Base-by-base conservation (phyloP, 2,113 vertebrate species). In the Hyaena hyaena region DNA sequence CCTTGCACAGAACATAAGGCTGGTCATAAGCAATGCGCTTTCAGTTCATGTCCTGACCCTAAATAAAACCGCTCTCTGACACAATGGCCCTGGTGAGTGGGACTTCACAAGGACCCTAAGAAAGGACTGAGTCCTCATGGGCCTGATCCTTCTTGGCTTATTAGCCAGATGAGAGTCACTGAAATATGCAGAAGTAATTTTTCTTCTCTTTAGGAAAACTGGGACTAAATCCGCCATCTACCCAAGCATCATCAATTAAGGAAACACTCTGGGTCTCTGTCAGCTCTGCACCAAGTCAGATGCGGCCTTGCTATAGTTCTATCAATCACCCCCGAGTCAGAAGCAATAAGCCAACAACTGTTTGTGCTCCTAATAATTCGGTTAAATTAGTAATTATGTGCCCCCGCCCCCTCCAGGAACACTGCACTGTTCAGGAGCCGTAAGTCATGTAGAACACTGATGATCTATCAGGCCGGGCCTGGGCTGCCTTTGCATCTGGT, bases 331-430 rank as follows among this genome's bases (percentile, higher is more conserved):
- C 68, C 61, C 19, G 19, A 86, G 94, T 93, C 95, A 80, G 92
- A 58, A 97, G 92, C 94, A 87, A 90, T 95, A 97, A 95, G 84
- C 94, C 85, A 93, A 87, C 96, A 97, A 94, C 93, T 95, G 63
- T 97, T 96, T 96, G 95, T 96, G 88, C 95, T 97, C 92, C 96
- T 94, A 91, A 96, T 95, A 98, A 96, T 97, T 95, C 26, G 0
- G 76, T 97, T 88, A 96, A 95, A 96, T 98, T 91, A 97, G 97
- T 98, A 93, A 93, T 85, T 65, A 65, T 3, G 5, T 63, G 8
- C 48, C 63, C 93, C 88, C 95, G 10, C 12, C 7, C 76, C 53
- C 76, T 69, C 80, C n/a, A 55, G 92, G 92, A 91, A 5, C 33
- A 4, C 90, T 24, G 58, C 88, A 28, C 10, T 33, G 35, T 92